Base-by-base conservation (phyloP, 2,888 invertebrate species). In the Tinea pellionella region DNA sequence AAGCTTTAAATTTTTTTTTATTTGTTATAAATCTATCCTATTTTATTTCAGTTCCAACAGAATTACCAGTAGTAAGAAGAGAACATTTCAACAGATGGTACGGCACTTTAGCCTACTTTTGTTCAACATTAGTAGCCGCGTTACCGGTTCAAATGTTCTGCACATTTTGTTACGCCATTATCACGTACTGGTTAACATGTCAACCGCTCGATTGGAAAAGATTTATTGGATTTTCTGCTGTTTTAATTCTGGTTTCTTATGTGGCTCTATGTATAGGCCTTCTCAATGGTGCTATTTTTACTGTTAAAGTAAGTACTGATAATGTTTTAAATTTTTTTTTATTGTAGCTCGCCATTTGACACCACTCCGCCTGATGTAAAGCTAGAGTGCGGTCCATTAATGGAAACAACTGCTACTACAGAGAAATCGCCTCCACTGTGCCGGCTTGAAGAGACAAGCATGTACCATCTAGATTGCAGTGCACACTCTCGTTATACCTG, bases 81-180 rank as follows among this genome's bases (percentile, higher is more conserved):
- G 96, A 96, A 73, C 94, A 96, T 72, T 93, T 96, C 68, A 96
- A 96, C 80, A 91, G 95, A 61, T 96, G 96, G 96, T 96, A 96
- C 79, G 94, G 94, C 16, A 81, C 96, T 1, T 92, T 92, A 58
- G 92, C 95, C 0, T 96, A 95, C 78, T 96, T 94, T 72, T 77
- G 92, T 16, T 93, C 96, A 9, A 92, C 93, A 56, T 91, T 94
- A 4, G 77, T 94, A 59, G 92, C 95, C 0, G 95, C 96, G 69
- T 85, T 97, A 66, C 97, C 96, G 0, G 91, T 93, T 63, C 96
- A 96, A 86, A 79, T 93, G 0, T 75, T 92, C 18, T 93, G 93
- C 67, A 95, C 96, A 0, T 75, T 94, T 9, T 76, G 91, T 6
- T 98, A 95, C 70, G 91, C 93, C 7, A 74, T 90, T 61, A 91